Evolutionary conservation across 2,113 vertebrate genomes (phyloP).

Genomic region (Sialia sialis): DNA sequence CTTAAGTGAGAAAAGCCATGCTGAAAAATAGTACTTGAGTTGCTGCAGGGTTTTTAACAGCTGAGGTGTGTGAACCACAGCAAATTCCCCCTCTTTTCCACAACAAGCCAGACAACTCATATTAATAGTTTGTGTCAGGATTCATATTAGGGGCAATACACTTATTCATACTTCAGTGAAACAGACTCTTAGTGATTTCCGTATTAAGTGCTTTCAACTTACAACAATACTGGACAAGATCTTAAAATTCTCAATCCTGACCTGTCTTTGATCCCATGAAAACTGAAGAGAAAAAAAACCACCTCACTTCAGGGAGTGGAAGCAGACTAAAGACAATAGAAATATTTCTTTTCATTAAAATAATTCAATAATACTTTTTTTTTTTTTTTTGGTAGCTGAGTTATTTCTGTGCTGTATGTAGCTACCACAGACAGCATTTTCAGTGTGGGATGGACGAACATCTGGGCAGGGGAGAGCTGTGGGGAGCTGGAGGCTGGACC

Average conservation of each 20-base stretch:
- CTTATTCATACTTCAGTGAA: background rate
- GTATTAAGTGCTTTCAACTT: background rate
- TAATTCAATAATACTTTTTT: background rate
- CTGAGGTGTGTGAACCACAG: background rate
- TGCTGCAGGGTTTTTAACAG: background rate
- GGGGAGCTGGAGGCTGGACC: background rate
- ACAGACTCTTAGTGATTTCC: background rate
- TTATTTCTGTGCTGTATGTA: background rate
- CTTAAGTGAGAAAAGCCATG: background rate
- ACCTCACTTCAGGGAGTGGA: background rate
- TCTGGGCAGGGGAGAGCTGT: background rate
- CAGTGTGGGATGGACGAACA: background rate
- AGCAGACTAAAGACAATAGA: background rate
- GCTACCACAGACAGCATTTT: background rate
- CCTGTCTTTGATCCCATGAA: background rate
- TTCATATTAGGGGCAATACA: background rate
- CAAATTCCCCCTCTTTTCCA: background rate
- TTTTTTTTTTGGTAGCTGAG: background rate
- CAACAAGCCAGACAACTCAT: background rate
- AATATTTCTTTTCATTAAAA: background rate
- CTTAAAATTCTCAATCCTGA: background rate
- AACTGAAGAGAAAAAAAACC: background rate
- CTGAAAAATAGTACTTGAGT: slow-evolving; percentile 2
- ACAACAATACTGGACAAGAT: background rate
- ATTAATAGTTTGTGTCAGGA: background rate